Percentiles rank a stretch among this genome's conserved stretches.
Evolutionary conservation across 2,113 vertebrate genomes (phyloP).

Genomic region (Lamprologus speciosus): DNA sequence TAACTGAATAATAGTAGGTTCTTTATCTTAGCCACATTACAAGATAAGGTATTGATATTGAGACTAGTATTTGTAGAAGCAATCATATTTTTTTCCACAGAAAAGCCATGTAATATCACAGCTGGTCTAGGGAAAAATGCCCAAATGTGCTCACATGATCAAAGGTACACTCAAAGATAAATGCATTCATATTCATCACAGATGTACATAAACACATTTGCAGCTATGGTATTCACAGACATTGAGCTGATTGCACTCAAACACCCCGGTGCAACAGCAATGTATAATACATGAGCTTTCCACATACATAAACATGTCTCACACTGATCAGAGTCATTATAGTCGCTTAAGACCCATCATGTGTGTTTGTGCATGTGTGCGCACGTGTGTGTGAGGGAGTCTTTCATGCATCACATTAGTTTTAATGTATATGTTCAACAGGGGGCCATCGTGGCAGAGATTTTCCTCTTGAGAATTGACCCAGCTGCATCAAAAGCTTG

Average conservation of each 20-base stretch:
- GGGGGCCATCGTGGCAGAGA: not conserved
- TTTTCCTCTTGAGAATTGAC: conserved; percentile 41
- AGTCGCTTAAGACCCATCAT: conserved; percentile 13
- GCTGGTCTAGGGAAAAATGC: not conserved
- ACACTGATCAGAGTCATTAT: conserved; percentile 41
- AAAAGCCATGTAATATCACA: not conserved
- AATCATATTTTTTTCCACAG: not conserved
- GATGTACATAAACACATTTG: conserved; percentile 2
- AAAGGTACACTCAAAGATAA: not conserved
- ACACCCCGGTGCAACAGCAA: conserved; percentile 4
- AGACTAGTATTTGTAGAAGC: not conserved
- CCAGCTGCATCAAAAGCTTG: conserved; percentile 27
- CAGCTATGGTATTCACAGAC: not conserved
- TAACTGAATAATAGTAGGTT: conserved; percentile 28
- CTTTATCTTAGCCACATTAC: conserved; percentile 2
- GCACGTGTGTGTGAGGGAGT: not conserved
- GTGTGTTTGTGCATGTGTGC: not conserved
- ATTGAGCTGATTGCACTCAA: conserved; percentile 19
- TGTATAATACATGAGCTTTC: conserved; percentile 49
- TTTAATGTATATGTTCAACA: conserved; percentile 21
- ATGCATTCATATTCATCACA: not conserved
- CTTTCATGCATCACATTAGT: not conserved
- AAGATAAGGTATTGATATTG: not conserved
- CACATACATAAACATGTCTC: conserved; percentile 43
- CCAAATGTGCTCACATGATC: not conserved